Conservation (phyloP, 2,113 vertebrate species). For the Malurus melanocephalus region DNA sequence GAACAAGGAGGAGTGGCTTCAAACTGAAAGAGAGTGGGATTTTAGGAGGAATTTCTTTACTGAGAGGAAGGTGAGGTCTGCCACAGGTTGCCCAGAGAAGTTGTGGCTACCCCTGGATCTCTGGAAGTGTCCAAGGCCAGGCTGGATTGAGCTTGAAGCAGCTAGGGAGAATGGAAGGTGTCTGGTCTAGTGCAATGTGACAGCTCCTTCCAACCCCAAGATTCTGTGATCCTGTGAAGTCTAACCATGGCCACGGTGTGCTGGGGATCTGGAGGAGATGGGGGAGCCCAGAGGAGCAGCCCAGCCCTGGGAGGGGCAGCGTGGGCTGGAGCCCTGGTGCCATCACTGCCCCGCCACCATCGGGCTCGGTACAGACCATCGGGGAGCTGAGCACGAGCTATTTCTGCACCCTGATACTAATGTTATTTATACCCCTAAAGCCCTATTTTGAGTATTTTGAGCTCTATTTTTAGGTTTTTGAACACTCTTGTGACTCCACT, state of each 20-base stretch:
- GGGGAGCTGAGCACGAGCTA: neutral
- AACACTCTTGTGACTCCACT: neutral
- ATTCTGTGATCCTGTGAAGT: accelerated
- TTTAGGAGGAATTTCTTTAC: neutral
- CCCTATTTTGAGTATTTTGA: neutral
- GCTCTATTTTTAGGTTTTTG: conserved; percentile 21
- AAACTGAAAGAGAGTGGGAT: neutral
- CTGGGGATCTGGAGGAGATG: accelerated
- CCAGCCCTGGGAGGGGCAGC: accelerated
- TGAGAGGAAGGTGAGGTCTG: accelerated
- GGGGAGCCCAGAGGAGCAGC: neutral
- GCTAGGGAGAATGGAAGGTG: accelerated
- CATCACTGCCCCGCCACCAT: accelerated
- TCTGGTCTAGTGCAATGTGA: neutral
- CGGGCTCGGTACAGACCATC: accelerated
- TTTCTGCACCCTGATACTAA: neutral
- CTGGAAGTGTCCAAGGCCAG: neutral
- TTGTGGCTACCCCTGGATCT: neutral
- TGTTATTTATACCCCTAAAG: neutral
- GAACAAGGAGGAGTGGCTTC: too few species aligned
- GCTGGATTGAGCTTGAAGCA: accelerated
- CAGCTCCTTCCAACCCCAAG: neutral
- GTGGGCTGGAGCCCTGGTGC: neutral
- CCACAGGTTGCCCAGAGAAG: accelerated
- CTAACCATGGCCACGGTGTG: accelerated